Evolutionary conservation across 2,113 vertebrate species (phyloP), one percentile per base, ranked within the genome.

Genomic region (Pica pica): DNA sequence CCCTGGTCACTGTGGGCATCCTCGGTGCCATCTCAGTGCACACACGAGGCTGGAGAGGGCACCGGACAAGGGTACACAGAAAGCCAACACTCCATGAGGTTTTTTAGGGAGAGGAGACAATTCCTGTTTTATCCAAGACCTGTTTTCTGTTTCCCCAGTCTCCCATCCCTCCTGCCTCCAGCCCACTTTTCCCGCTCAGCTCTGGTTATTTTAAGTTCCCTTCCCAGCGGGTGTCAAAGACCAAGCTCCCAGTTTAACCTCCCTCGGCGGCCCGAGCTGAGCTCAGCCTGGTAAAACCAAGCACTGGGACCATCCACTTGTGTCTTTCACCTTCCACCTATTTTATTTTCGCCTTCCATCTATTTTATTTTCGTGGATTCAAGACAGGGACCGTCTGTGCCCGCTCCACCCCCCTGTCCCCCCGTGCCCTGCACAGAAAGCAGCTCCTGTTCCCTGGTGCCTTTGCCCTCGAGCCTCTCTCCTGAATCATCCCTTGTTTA

Each of bases 401-500:
- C 87, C 55, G 16, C 81, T 52, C 67, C 83, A 6, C 76, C 71
- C 65, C 56, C 5, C 10, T 30, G 23, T 11, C 37, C 31, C 70
- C 41, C 81, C 2, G 1, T 86, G 56, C 74, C 87, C 91, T 39
- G 50, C 24, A 7, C 90, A 96, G 93, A 96, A 92, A 83, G 68
- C 88, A 71, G 85, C 89, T 92, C 89, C 95, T 95, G 94, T 97
- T 96, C 86, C 91, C 27, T 0, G 90, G 30, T 83, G 89, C 95
- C 84, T 96, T 95, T 93, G 91, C 95, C 94, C 94, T 97, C 87
- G 18, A 96, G 85, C 89, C 91, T 96, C 89, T 77, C 0, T 30
- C 67, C 95, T 97, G 95, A 96, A 94, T 96, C 96, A 97, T 91
- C 92, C 68, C 91, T 89, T 96, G 95, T 97, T 97, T 92, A 93